Evolutionary conservation across 30 jellyfish, hydroid and myxozoan species (phyloP).

Genomic region (Clytia hemisphaerica): DNA sequence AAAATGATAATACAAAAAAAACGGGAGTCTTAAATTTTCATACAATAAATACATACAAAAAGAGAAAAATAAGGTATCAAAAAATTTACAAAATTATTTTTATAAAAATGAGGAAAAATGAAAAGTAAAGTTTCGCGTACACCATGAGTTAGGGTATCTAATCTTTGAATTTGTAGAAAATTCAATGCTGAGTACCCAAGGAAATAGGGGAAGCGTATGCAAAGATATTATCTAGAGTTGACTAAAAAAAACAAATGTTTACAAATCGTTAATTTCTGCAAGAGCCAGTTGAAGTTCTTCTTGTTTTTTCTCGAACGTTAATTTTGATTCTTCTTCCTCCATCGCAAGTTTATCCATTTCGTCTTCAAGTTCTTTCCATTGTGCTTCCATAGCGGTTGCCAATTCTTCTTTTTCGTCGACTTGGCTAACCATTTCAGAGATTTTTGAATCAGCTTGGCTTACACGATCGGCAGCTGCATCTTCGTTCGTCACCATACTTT

Average conservation of each 20-base stretch:
- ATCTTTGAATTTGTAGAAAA: too few relatives aligned
- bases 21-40: too few relatives aligned
- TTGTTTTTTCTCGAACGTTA: background rate
- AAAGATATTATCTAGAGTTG: background rate
- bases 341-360: background rate
- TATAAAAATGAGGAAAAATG: too few relatives aligned
- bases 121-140: too few relatives aligned
- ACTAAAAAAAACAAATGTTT: background rate
- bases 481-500: constrained; percentile 46
- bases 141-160: too few relatives aligned
- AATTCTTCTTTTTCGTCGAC: constrained; percentile 17
- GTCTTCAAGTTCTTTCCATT: constrained; percentile 11
- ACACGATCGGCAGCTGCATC: constrained; percentile 29
- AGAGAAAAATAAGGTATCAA: too few relatives aligned
- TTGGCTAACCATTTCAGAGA: constrained; percentile 18
- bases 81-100: too few relatives aligned
- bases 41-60: too few relatives aligned
- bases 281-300: background rate
- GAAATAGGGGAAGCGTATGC: background rate
- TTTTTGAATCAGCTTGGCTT: constrained; percentile 14
- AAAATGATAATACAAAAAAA: too few relatives aligned
- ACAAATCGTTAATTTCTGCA: constrained; percentile 30
- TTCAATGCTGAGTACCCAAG: background rate
- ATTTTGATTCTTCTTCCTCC: background rate
- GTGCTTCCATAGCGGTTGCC: constrained; percentile 14